Evolutionary conservation across 2,888 invertebrate genomes (phyloP), one percentile per base, ranked within the genome.

Genomic region (Stomorhina lunata): DNA sequence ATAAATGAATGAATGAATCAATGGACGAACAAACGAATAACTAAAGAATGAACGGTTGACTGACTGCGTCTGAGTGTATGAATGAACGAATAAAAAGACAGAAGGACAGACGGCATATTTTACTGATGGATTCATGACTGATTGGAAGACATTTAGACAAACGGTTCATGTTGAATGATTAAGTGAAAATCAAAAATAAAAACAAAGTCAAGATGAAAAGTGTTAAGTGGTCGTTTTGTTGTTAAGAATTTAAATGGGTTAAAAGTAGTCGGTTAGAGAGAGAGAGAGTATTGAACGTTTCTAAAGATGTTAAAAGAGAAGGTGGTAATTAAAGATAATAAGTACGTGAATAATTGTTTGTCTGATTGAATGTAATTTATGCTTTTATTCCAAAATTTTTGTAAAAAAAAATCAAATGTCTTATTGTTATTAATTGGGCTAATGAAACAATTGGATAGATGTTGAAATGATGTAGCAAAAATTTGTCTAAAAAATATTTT

Each of bases 161-260:
- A 69, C 29, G 25, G 68, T 69, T 77, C 43, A 61, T 43, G 68
- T 77, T 61, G 68, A 77, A 77, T 61, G 59, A 68, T 71, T 65
- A 27, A 57, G 29, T 45, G 10, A 32, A 22, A 71, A 59, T 71
- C 32, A 57, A 66, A 50, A n/a, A n/a, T n/a, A n/a, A n/a, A n/a
- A n/a, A n/a, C n/a, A n/a, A 53, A 34, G 53, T 53, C 68, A 29
- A 25, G 45, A 25, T n/a, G 22, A 48, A 59, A 77, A 55, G 72
- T 77, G 61, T 61, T 72, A 81, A 77, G 34, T 71, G 37, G 32
- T 61, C 27, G 9, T 32, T n/a, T 66, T 48, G 9, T 10, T 55
- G 27, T 50, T 10, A 17, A 55, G 45, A 66, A 48, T 27, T 45
- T 55, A 37, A 22, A 29, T 22, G 34, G 9, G 45, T 66, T 29